These are phyloP conservation scores for Hyperoplus lanceolatus DNA, from an alignment of 2,797 vertebrate species.

Conservation along the genomic window DNA sequence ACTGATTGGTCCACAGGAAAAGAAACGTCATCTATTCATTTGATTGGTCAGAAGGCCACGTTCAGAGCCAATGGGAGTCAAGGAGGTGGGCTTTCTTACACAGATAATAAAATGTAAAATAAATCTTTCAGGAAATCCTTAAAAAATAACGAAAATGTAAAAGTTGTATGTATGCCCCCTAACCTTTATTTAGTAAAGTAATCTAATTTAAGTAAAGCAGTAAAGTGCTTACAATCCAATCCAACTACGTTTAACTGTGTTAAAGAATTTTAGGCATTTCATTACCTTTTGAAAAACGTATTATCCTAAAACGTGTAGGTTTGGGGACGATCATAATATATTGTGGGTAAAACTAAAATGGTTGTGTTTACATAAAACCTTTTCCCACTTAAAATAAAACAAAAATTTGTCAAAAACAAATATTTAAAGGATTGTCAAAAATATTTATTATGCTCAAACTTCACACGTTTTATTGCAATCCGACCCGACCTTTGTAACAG, in stretches of 20 bases:
- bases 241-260: neutral
- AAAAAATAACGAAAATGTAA: neutral
- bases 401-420: constrained; percentile 1
- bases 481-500: constrained; percentile 44
- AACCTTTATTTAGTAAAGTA: neutral
- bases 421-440: constrained; percentile 58
- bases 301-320: neutral
- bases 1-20: constrained; percentile 41
- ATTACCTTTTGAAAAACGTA: neutral
- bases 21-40: rapidly evolving
- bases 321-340: neutral
- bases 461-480: constrained; percentile 47
- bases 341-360: neutral
- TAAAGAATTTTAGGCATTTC: neutral
- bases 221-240: neutral
- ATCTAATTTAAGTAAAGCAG: neutral
- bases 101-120: neutral
- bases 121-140: neutral
- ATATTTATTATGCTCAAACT: constrained; percentile 69
- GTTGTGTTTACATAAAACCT: neutral
- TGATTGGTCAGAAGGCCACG: constrained; percentile 58
- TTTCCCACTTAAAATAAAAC: neutral
- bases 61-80: constrained; percentile 56
- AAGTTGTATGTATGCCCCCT: neutral
- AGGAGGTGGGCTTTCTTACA: neutral